Percentiles rank a stretch among this genome's conserved stretches.
Conservation (phyloP, 2,113 vertebrate species). For the Coptodon bakossiorum region DNA sequence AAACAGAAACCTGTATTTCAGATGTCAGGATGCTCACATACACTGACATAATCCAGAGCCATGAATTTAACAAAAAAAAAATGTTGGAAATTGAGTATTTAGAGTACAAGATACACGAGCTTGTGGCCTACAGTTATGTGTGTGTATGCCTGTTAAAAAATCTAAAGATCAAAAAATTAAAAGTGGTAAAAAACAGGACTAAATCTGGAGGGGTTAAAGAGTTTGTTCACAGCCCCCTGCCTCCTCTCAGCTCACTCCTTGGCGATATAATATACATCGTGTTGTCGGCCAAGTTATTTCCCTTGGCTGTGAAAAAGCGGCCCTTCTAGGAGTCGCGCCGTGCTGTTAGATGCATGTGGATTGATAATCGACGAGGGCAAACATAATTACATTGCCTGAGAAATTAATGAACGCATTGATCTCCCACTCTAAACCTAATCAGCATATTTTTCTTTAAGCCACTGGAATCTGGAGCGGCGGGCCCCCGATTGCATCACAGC, state of each 20-base stretch:
- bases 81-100: background rate
- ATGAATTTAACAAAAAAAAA: accelerated
- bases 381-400: slow-evolving; percentile 45
- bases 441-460: slow-evolving; percentile 31
- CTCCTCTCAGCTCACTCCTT: background rate
- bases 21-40: background rate
- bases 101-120: accelerated
- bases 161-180: background rate
- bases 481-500: background rate
- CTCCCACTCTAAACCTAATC: slow-evolving; percentile 30
- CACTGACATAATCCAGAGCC: background rate
- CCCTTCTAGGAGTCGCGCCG: background rate
- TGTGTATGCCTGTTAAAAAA: background rate
- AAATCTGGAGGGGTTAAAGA: background rate
- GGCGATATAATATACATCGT: background rate
- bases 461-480: background rate
- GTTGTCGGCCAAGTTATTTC: background rate
- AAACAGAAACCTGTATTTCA: background rate
- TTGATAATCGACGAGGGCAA: slow-evolving; percentile 38
- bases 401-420: slow-evolving; percentile 63
- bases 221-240: background rate
- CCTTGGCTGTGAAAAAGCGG: background rate
- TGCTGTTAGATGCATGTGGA: slow-evolving; percentile 26
- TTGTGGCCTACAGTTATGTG: background rate
- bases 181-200: background rate